phyloP scores from a whole-genome alignment of 1,140 invertebrate species.

The Bombus affinis region DNA sequence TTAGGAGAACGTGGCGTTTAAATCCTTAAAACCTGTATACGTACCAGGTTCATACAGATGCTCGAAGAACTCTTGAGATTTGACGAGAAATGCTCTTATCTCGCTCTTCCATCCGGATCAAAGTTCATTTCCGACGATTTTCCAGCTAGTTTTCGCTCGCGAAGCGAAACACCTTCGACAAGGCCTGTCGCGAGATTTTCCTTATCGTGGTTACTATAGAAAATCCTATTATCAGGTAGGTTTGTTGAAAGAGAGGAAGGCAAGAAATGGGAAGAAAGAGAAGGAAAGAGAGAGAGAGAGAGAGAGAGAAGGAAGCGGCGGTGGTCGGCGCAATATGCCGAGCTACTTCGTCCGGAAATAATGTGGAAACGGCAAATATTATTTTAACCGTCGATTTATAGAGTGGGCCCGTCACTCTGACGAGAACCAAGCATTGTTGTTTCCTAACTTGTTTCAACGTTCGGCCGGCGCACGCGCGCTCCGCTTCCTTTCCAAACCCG shows the following conservation, averaged over 20 bases:
- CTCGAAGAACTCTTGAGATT: background rate
- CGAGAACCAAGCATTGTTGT: slow-evolving; percentile 77
- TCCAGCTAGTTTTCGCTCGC: background rate
- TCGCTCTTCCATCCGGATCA: background rate
- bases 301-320: background rate
- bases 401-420: slow-evolving; percentile 67
- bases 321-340: background rate
- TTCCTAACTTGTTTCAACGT: slow-evolving; percentile 17
- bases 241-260: no score
- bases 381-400: slow-evolving; percentile 68
- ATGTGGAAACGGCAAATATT: slow-evolving; percentile 66
- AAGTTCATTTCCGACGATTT: slow-evolving; percentile 37
- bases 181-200: background rate
- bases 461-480: background rate
- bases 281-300: background rate
- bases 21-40: no score
- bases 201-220: slow-evolving; percentile 11
- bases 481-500: background rate
- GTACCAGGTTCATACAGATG: no score
- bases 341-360: slow-evolving; percentile 56
- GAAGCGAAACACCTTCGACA: background rate
- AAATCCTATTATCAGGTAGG: slow-evolving; percentile 28
- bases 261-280: background rate
- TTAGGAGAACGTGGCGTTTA: no score
- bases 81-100: background rate